phyloP scores from a whole-genome alignment of 2,797 vertebrate species.

The Mormyrus hasselquistii region DNA sequence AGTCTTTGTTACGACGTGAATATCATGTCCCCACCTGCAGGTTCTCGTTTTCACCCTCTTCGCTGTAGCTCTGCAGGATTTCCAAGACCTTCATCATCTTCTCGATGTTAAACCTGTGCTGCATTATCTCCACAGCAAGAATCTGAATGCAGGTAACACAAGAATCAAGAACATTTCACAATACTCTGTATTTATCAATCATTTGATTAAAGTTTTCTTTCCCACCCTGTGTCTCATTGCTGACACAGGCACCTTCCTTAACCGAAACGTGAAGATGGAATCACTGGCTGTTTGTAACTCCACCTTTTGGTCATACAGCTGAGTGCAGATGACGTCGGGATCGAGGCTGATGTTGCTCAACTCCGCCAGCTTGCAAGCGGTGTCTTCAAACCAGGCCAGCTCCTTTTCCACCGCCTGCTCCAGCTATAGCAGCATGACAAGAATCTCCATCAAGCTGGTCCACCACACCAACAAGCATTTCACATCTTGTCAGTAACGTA shows the following conservation, averaged over 20 bases:
- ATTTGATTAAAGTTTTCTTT: background rate
- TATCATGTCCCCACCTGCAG: constrained; percentile 50
- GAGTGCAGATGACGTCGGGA: constrained; percentile 52
- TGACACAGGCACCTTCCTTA: background rate
- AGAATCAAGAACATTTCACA: background rate
- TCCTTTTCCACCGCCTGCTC: constrained; percentile 71
- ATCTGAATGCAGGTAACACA: constrained; percentile 50
- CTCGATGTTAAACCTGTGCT: constrained; percentile 73
- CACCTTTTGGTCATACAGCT: constrained; percentile 80
- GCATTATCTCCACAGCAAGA: constrained; percentile 75
- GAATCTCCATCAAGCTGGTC: background rate
- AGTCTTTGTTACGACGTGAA: background rate
- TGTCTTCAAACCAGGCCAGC: constrained; percentile 55
- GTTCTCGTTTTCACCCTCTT: constrained; percentile 52
- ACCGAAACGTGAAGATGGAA: background rate
- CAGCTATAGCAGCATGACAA: constrained; percentile 52
- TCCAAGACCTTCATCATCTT: constrained; percentile 68
- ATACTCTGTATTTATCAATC: background rate
- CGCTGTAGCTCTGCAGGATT: constrained; percentile 60
- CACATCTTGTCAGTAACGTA: background rate
- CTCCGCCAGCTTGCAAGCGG: constrained; percentile 56
- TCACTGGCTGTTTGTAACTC: background rate
- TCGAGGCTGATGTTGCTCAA: constrained; percentile 61
- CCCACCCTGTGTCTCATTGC: background rate
- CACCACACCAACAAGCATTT: background rate